A percentile compares a stretch with the other conserved stretches of the same genome.
Evolutionary conservation across 2,888 invertebrate genomes (phyloP).

Genomic region (Phorcus lineatus): DNA sequence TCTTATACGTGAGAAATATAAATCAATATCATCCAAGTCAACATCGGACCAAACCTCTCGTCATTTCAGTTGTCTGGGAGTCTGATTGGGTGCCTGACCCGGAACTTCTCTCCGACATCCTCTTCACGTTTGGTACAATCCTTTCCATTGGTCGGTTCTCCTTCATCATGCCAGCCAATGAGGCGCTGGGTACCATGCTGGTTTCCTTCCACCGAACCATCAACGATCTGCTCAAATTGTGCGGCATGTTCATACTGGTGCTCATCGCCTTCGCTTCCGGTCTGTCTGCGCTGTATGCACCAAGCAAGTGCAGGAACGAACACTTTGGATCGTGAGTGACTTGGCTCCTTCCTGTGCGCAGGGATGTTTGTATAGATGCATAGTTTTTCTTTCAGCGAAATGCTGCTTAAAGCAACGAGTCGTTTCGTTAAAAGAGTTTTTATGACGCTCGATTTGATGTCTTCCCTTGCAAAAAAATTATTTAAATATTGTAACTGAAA

Average conservation of each 20-base stretch:
- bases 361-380: too few relatives aligned
- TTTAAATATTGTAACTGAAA: neutral
- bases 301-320: slow-evolving; percentile 58
- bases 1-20: neutral
- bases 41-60: too few relatives aligned
- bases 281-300: slow-evolving; percentile 64
- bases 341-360: too few relatives aligned
- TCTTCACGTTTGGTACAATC: slow-evolving; percentile 66
- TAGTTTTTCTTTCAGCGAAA: too few relatives aligned
- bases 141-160: slow-evolving; percentile 64
- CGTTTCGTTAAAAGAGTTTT: too few relatives aligned
- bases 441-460: too few relatives aligned
- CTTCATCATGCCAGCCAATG: slow-evolving; percentile 70
- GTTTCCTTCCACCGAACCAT: slow-evolving; percentile 68
- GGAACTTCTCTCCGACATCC: slow-evolving; percentile 63
- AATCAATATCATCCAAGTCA: neutral
- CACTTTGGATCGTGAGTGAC: slow-evolving; percentile 50
- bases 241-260: slow-evolving; percentile 67
- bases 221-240: slow-evolving; percentile 62
- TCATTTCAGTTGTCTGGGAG: slow-evolving; percentile 48
- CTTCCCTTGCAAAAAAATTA: neutral
- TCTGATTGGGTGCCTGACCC: slow-evolving; percentile 60
- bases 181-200: slow-evolving; percentile 68
- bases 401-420: too few relatives aligned
- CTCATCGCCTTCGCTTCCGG: slow-evolving; percentile 69